These are phyloP conservation scores for Enteromius mattozi DNA, from an alignment of 2,797 vertebrate species.

Conservation along the genomic window DNA sequence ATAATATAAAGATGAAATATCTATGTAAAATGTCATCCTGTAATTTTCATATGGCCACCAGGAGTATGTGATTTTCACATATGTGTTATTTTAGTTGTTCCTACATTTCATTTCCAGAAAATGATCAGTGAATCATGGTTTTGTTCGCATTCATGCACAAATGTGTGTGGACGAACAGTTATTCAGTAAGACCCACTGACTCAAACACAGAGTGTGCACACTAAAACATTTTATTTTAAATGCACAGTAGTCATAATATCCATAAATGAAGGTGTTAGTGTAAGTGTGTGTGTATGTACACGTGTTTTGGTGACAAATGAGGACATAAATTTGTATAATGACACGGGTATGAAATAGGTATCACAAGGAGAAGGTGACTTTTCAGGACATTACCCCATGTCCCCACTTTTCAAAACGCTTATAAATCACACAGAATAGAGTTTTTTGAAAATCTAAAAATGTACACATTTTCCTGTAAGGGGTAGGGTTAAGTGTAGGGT, in stretches of 20 bases:
- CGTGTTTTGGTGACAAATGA: too few relatives aligned
- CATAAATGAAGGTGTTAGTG: not conserved
- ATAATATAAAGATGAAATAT: not conserved
- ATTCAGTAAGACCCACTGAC: not conserved
- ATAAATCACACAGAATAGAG: too few relatives aligned
- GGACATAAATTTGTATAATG: too few relatives aligned
- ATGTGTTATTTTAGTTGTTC: not conserved
- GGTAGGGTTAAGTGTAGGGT: too few relatives aligned
- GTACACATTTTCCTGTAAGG: too few relatives aligned
- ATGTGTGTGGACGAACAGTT: not conserved
- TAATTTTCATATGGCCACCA: not conserved
- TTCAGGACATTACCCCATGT: too few relatives aligned
- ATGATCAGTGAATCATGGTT: not conserved
- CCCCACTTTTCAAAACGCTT: too few relatives aligned
- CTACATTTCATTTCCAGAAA: not conserved
- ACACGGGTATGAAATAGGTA: too few relatives aligned
- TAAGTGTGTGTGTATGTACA: not conserved
- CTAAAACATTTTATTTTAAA: constrained; percentile 8
- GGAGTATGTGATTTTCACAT: not conserved
- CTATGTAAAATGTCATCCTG: not conserved
- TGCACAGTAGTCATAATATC: not conserved
- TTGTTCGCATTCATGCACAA: not conserved
- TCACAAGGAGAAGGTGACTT: too few relatives aligned
- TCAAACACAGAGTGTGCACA: not conserved
- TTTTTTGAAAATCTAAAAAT: too few relatives aligned